These are phyloP conservation scores for Rotaria magnacalcarata DNA, from an alignment of 2,888 invertebrate genomes.

Conservation along the genomic window DNA sequence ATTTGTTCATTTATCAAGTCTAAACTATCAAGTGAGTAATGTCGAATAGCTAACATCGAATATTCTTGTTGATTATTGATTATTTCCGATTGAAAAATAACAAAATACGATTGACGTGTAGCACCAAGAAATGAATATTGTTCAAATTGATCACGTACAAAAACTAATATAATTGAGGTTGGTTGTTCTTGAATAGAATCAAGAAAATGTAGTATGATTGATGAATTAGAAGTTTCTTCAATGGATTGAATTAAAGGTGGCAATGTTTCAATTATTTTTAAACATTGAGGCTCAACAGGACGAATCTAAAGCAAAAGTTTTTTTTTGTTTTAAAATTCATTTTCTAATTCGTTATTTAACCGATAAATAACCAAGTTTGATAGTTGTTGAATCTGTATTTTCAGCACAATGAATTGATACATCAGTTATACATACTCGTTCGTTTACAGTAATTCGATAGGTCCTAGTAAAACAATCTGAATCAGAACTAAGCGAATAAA, in stretches of 20 bases:
- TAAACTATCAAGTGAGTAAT: not conserved
- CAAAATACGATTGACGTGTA: conserved; percentile 5
- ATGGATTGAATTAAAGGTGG: not conserved
- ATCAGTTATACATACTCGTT: not conserved
- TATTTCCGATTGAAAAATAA: not conserved
- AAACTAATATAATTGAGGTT: not conserved
- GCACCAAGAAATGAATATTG: not conserved
- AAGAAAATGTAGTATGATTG: not conserved
- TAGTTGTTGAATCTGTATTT: not conserved
- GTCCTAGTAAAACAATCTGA: not conserved
- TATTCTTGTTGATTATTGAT: not conserved
- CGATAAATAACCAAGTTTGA: conserved; percentile 27
- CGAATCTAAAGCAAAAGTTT: not conserved
- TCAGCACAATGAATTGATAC: not conserved
- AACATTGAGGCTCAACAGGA: not conserved
- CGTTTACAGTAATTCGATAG: not conserved
- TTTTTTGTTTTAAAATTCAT: not conserved
- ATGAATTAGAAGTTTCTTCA: not conserved
- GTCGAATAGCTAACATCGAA: not conserved
- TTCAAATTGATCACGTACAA: not conserved
- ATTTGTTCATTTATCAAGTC: not conserved
- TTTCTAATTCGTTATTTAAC: not conserved
- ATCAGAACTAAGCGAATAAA: not conserved
- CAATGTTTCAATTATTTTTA: not conserved
- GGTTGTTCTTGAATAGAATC: not conserved